phyloP scores from a whole-genome alignment of 2,113 vertebrate genomes.

The Mormoops blainvillei region DNA sequence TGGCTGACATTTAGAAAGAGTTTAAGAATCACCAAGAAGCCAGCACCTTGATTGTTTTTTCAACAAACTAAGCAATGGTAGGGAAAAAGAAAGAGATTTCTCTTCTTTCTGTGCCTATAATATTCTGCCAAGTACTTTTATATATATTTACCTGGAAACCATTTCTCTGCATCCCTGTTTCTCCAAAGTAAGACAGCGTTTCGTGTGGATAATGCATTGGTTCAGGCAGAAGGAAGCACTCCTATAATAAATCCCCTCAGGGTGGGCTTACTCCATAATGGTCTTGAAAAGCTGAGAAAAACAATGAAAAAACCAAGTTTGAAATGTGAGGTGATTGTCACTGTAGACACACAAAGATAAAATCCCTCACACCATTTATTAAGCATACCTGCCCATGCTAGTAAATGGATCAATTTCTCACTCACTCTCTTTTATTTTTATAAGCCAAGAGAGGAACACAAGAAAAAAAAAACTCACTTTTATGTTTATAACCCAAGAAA shows the following conservation, averaged over 20 bases:
- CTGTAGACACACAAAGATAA: not conserved
- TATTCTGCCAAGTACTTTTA: not conserved
- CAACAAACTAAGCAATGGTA: not conserved
- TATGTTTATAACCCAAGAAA: not conserved
- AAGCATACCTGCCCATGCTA: not conserved
- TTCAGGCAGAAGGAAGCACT: slow-evolving; percentile 46
- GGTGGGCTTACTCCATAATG: not conserved
- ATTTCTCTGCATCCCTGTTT: slow-evolving; percentile 44
- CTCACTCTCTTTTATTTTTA: not conserved
- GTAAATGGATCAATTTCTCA: not conserved
- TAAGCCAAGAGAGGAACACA: not conserved
- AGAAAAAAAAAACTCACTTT: not conserved
- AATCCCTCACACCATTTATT: slow-evolving; percentile 13
- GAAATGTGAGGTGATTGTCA: not conserved
- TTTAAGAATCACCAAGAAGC: slow-evolving; percentile 5
- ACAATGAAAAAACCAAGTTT: slow-evolving; percentile 9
- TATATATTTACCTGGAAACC: not conserved
- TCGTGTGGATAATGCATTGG: slow-evolving; percentile 47
- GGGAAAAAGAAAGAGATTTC: not conserved
- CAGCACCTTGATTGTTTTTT: not conserved
- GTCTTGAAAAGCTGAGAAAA: slow-evolving; percentile 41
- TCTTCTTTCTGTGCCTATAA: not conserved
- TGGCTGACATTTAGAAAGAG: slow-evolving; percentile 12
- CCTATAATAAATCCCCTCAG: slow-evolving; percentile 9
- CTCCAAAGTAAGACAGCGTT: not conserved